A percentile compares a stretch with the other conserved stretches of the same genome.
Evolutionary conservation across 2,888 invertebrate species (phyloP).

Genomic region (Leucozona laternaria): DNA sequence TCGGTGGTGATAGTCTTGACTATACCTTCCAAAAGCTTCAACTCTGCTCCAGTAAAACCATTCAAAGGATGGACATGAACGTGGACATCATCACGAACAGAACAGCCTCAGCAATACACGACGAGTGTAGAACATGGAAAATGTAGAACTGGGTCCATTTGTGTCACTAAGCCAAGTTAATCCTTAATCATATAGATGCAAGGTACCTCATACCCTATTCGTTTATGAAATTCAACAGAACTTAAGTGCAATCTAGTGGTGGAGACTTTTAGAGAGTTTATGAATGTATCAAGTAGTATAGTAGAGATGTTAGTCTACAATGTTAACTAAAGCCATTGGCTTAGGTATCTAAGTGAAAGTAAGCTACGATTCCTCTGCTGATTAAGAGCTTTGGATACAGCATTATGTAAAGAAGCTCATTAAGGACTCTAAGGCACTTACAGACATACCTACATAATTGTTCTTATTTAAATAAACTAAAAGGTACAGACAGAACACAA

Average conservation of each 20-base stretch:
- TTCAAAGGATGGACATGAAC: neutral
- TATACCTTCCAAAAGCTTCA: neutral
- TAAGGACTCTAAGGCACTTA: neutral
- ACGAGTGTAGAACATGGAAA: neutral
- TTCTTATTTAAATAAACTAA: neutral
- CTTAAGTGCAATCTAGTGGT: slow-evolving; percentile 44
- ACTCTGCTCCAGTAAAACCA: neutral
- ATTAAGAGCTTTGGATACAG: neutral
- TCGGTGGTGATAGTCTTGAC: slow-evolving; percentile 18
- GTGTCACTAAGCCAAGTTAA: slow-evolving; percentile 66
- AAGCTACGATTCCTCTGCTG: slow-evolving; percentile 22
- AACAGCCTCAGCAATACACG: neutral
- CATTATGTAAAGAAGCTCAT: slow-evolving; percentile 29
- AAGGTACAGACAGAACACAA: slow-evolving; percentile 5
- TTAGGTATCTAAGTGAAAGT: slow-evolving; percentile 53
- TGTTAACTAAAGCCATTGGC: slow-evolving; percentile 47
- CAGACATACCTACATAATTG: neutral
- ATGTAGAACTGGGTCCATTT: slow-evolving; percentile 21
- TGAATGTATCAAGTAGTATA: slow-evolving; percentile 9
- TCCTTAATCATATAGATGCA: slow-evolving; percentile 68
- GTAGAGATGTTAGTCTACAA: no score
- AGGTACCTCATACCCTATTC: slow-evolving; percentile 26
- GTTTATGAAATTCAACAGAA: slow-evolving; percentile 17
- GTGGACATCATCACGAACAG: neutral
- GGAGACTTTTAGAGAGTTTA: slow-evolving; percentile 12